Evolutionary conservation across 2,113 vertebrate species (phyloP).

Genomic region (Xenotilapia leptura): DNA sequence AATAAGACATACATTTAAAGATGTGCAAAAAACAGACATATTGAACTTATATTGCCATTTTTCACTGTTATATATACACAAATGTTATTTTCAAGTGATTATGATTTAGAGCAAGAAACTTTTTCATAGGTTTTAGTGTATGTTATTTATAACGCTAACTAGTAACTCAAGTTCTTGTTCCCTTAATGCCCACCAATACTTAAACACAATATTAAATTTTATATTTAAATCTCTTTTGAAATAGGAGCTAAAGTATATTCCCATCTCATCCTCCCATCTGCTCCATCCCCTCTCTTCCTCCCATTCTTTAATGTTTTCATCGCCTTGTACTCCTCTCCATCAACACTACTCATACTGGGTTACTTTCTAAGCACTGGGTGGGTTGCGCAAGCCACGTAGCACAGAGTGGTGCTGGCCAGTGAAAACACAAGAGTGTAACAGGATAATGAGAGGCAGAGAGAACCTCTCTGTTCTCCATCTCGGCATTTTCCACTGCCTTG

Average conservation of each 20-base stretch:
- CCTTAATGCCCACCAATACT: not conserved
- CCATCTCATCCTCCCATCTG: not conserved
- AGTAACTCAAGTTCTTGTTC: not conserved
- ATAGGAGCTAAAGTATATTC: not conserved
- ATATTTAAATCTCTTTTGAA: not conserved
- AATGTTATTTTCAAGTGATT: not conserved
- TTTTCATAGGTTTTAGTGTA: not conserved
- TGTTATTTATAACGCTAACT: not conserved
- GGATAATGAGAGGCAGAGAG: constrained; percentile 51
- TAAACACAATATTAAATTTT: not conserved
- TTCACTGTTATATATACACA: not conserved
- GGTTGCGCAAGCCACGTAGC: constrained; percentile 25
- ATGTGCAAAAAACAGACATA: not conserved
- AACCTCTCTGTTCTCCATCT: constrained; percentile 45
- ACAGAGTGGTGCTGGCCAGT: constrained; percentile 35
- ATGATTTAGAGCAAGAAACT: not conserved
- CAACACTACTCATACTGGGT: constrained; percentile 36
- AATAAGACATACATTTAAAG: not conserved
- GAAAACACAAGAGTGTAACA: constrained; percentile 57
- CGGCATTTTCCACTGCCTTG: constrained; percentile 26
- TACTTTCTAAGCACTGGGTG: constrained; percentile 31
- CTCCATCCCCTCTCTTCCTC: not conserved
- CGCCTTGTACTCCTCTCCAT: constrained; percentile 15
- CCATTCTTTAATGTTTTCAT: constrained; percentile 27
- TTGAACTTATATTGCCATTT: not conserved